These are phyloP conservation scores for Strongylocentrotus purpuratus DNA, from an alignment of 35 echinoderm and acorn worm species.

Conservation along the genomic window DNA sequence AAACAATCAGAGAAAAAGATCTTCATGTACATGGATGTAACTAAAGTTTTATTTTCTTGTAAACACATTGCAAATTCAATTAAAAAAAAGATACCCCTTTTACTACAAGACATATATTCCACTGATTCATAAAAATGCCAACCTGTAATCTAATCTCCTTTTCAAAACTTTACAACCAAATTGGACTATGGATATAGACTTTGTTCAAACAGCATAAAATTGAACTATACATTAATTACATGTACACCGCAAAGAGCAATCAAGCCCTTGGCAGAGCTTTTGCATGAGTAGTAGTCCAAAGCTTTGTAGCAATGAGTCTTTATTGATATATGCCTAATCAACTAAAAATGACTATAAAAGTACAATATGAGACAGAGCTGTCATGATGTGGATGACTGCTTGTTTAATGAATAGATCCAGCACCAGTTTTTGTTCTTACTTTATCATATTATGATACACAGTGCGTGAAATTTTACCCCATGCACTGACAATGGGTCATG, in stretches of 20 bases:
- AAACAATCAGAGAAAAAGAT: not conserved
- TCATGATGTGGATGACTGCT: not conserved
- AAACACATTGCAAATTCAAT: no score
- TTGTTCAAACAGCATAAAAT: not conserved
- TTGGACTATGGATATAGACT: not conserved
- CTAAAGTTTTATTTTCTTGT: no score
- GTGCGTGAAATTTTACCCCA: not conserved
- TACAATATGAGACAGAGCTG: not conserved
- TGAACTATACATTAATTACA: no score
- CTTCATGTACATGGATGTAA: no score
- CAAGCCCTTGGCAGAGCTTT: not conserved
- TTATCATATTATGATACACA: not conserved
- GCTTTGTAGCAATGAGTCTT: not conserved
- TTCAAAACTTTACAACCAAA: not conserved
- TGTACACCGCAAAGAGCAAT: not conserved
- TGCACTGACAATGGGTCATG: not conserved
- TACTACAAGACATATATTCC: no score
- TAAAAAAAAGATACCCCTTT: no score
- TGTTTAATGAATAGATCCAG: not conserved
- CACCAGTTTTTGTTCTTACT: not conserved
- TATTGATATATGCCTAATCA: not conserved
- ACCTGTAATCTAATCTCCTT: not conserved
- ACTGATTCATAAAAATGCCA: not conserved
- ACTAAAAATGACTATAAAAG: not conserved
- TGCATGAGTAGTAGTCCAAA: not conserved